Conservation (phyloP, 2,888 invertebrate genomes). For the Germaria angustata region DNA sequence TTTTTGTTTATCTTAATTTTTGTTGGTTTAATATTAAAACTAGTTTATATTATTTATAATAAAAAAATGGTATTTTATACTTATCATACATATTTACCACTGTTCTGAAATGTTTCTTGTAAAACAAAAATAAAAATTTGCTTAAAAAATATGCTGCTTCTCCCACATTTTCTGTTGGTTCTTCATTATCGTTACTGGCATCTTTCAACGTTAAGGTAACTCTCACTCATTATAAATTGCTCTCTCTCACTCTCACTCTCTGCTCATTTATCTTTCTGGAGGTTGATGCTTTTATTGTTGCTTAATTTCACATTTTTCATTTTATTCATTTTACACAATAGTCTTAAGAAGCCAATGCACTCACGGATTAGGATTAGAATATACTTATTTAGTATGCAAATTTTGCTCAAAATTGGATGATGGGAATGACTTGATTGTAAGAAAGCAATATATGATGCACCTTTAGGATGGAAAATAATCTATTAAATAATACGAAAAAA, state of each 20-base stretch:
- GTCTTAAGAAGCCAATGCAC: too few relatives aligned
- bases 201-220: not conserved
- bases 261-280: not conserved
- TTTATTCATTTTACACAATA: not conserved
- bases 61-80: conserved; percentile 53
- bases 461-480: too few relatives aligned
- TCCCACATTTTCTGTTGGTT: not conserved
- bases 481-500: too few relatives aligned
- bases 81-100: conserved; percentile 64
- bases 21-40: conserved; percentile 44
- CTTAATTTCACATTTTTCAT: not conserved
- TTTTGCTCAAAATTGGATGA: too few relatives aligned
- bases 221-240: not conserved
- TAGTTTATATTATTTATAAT: conserved; percentile 43
- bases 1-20: conserved; percentile 43
- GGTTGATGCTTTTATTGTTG: not conserved
- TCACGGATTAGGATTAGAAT: too few relatives aligned
- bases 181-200: not conserved
- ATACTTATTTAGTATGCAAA: too few relatives aligned
- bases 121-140: conserved; percentile 48
- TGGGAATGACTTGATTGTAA: too few relatives aligned
- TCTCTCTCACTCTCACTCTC: not conserved
- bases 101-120: conserved; percentile 35
- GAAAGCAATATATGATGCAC: too few relatives aligned
- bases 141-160: conserved; percentile 30